Base-by-base conservation (phyloP, 2,888 invertebrate genomes). In the Zhuqinia jingwanae region DNA sequence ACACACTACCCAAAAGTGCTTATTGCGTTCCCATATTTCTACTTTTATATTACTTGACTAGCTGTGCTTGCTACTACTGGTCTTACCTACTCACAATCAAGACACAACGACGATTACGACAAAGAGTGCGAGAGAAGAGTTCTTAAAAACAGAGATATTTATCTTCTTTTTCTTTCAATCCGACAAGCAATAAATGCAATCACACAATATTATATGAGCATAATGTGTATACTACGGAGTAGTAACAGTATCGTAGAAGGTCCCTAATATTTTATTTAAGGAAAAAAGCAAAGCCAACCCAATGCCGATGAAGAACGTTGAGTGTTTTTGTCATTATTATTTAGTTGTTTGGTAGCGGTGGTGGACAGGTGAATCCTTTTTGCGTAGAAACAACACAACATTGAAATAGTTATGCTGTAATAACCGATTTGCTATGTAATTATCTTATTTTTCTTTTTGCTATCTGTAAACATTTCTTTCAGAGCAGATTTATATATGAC, bases 351-450 rank as follows among this genome's bases (percentile, higher is more conserved):
- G n/a, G n/a, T n/a, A n/a, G n/a, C n/a, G 30, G 36, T 63, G 15
- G 17, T 20, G 36, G 80, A 68, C 80, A 80, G 80, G 80, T 80
- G 80, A 80, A 80, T 80, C 80, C 63, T 30, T 60, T 11, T 6
- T 25, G 8, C 25, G 53, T 36, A 36, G 8, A 6, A 6, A 8
- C 36, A 36, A 36, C 36, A 36, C 3, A 3, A 36, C 36, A 36
- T 3, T 8, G 36, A 36, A 36, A 36, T 36, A 36, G 36, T 8
- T 8, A 36, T 53, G 53, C 17, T 17, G 47, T 15, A 17, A 50
- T 30, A n/a, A n/a, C 50, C 76, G 42, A 63, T 78, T 36, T 78
- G 47, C 42, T 63, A 25, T 45, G 77, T 60, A 77, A 60, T 77
- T 60, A 77, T 75, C 53, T 45, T 60, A n/a, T 42, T 22, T 22